These are phyloP conservation scores for Neodontobutis hainanensis DNA, from an alignment of 2,113 vertebrate genomes.

Conservation along the genomic window DNA sequence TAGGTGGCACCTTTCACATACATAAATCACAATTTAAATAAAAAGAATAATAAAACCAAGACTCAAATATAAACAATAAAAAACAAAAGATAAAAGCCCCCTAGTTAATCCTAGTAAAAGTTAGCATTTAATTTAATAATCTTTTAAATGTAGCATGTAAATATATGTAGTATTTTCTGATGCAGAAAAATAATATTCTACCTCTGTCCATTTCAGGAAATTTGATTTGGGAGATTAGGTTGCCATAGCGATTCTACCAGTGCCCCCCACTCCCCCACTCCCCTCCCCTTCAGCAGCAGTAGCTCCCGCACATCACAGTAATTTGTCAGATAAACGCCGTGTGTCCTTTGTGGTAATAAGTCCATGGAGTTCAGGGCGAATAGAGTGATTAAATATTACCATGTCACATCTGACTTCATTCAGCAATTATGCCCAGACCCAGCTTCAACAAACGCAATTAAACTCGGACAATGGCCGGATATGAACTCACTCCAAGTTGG, in stretches of 20 bases:
- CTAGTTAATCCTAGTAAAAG: no score
- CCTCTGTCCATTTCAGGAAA: no score
- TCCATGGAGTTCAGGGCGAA: not conserved
- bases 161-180: no score
- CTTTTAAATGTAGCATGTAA: no score
- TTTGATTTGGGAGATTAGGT: not conserved
- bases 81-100: no score
- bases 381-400: conserved; percentile 16
- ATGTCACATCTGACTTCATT: conserved; percentile 34
- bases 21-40: no score
- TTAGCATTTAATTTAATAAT: no score
- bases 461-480: conserved; percentile 2
- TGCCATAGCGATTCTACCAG: not conserved
- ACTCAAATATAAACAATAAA: no score
- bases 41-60: no score
- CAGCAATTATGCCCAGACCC: not conserved
- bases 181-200: no score
- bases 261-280: conserved; percentile 1
- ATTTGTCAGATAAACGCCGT: conserved; percentile 25
- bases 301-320: conserved; percentile 10
- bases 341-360: conserved; percentile 42
- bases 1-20: no score
- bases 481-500: not conserved
- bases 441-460: not conserved
- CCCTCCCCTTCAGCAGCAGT: conserved; percentile 24